Evolutionary conservation across 2,888 invertebrate species (phyloP).

Genomic region (Ormyrus pomaceus): DNA sequence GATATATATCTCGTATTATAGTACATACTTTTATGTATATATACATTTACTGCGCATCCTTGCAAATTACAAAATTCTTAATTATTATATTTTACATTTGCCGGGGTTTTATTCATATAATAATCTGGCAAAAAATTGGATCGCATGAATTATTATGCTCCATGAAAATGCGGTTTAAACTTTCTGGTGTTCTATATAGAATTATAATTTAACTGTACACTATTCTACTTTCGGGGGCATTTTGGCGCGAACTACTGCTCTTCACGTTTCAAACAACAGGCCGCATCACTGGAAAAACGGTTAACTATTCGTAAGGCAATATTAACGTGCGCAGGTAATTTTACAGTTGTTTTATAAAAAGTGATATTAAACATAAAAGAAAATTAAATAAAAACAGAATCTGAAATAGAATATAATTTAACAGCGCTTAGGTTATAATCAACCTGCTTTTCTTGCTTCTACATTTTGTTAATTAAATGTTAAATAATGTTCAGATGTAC

Average conservation of each 20-base stretch:
- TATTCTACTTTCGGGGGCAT: slow-evolving; percentile 41
- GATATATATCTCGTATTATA: too few species aligned
- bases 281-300: slow-evolving; percentile 23
- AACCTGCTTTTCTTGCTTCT: not conserved
- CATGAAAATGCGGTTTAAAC: too few species aligned
- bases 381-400: not conserved
- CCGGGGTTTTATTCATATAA: too few species aligned
- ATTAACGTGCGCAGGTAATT: slow-evolving; percentile 13
- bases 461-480: not conserved
- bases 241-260: slow-evolving; percentile 52
- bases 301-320: slow-evolving; percentile 34
- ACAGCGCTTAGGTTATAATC: slow-evolving; percentile 26
- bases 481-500: not conserved
- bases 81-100: too few species aligned
- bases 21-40: too few species aligned
- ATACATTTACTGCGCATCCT: too few species aligned
- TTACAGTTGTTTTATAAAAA: not conserved
- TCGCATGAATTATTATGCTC: too few species aligned
- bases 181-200: too few species aligned
- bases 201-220: not conserved
- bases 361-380: not conserved
- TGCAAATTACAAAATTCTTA: too few species aligned
- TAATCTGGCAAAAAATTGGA: too few species aligned
- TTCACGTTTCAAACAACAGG: slow-evolving; percentile 50
- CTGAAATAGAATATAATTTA: not conserved